Percentiles rank a stretch among this genome's conserved stretches.
Conservation (phyloP, 1,140 invertebrate genomes). For the Psix sp. region DNA sequence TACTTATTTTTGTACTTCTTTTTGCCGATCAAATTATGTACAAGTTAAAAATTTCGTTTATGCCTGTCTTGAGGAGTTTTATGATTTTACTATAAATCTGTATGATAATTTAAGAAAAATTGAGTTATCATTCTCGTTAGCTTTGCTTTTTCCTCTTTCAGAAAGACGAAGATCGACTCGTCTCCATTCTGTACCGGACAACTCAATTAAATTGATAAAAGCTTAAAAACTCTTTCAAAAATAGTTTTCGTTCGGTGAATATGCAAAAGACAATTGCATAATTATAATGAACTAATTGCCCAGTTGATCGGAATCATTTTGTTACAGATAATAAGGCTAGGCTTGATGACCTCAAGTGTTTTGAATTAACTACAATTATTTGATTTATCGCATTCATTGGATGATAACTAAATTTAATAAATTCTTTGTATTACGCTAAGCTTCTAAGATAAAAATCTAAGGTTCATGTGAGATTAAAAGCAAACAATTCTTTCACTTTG, state of each 20-base stretch:
- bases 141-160: too few species aligned
- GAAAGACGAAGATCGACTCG: too few species aligned
- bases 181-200: too few species aligned
- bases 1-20: too few species aligned
- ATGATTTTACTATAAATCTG: too few species aligned
- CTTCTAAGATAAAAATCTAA: neutral
- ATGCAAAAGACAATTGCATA: slow-evolving; percentile 6
- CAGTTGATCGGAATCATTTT: slow-evolving; percentile 31
- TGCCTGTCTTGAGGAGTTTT: too few species aligned
- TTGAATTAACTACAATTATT: slow-evolving; percentile 47
- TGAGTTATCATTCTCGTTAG: too few species aligned
- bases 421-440: slow-evolving; percentile 8
- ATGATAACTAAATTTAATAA: slow-evolving; percentile 48
- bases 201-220: too few species aligned
- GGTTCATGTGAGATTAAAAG: neutral
- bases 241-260: neutral
- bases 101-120: too few species aligned
- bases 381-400: slow-evolving; percentile 48
- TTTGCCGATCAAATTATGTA: too few species aligned
- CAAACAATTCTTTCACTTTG: neutral
- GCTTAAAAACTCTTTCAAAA: too few species aligned
- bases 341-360: slow-evolving; percentile 48
- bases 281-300: slow-evolving; percentile 15
- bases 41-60: too few species aligned
- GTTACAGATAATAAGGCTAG: slow-evolving; percentile 9